Evolutionary conservation across 2,797 vertebrate genomes (phyloP).

Genomic region (Capromys pilorides): DNA sequence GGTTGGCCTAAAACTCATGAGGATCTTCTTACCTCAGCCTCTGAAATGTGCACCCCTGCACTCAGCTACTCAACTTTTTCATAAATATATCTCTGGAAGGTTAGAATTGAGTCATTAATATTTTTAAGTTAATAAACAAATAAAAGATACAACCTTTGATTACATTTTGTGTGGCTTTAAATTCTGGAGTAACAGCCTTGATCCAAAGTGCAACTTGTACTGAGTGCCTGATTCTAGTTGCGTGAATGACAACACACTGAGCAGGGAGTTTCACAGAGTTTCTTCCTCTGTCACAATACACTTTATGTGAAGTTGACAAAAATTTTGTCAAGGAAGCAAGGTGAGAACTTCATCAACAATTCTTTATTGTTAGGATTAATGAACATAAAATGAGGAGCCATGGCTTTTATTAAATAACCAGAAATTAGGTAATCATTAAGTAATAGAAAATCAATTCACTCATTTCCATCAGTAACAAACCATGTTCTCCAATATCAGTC

Average conservation of each 20-base stretch:
- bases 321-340: not conserved
- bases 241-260: not conserved
- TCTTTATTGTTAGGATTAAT: not conserved
- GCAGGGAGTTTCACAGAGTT: not conserved
- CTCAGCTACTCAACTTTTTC: not conserved
- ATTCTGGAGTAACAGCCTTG: not conserved
- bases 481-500: not conserved
- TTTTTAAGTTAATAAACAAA: not conserved
- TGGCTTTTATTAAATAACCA: not conserved
- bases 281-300: not conserved
- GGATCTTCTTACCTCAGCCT: not conserved
- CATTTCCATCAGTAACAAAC: not conserved
- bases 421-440: not conserved
- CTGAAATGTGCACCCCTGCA: not conserved
- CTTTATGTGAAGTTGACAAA: not conserved
- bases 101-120: not conserved
- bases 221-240: not conserved
- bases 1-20: not conserved
- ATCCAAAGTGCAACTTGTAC: not conserved
- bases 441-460: not conserved
- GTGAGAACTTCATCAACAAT: not conserved
- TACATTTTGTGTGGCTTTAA: conserved; percentile 29
- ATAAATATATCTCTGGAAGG: not conserved
- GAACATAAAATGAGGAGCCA: not conserved
- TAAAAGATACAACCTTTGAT: not conserved